phyloP scores from a whole-genome alignment of 2,113 vertebrate species.

The Otocyon megalotis region DNA sequence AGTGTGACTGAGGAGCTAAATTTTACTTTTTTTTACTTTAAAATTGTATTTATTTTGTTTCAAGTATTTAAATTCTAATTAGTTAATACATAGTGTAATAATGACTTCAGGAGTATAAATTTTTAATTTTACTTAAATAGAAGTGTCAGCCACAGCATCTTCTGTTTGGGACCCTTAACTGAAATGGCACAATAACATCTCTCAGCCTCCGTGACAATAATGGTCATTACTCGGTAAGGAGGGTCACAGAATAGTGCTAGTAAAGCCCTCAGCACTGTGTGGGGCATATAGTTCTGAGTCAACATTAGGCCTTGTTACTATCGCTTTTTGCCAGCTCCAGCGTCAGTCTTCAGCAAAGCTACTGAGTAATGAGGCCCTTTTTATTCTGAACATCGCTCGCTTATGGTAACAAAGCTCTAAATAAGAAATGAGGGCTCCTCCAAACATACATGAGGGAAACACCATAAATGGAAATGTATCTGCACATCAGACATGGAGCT shows the following conservation, averaged over 20 bases:
- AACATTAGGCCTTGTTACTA: not conserved
- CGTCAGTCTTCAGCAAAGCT: not conserved
- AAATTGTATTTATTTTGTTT: not conserved
- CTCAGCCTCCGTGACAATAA: not conserved
- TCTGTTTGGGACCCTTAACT: not conserved
- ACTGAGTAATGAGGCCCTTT: not conserved
- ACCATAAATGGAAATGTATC: not conserved
- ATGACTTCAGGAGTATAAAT: not conserved
- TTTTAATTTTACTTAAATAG: constrained; percentile 39
- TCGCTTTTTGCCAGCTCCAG: not conserved
- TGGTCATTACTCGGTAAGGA: not conserved
- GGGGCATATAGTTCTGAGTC: not conserved
- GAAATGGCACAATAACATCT: not conserved
- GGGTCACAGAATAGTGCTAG: not conserved
- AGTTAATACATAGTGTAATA: not conserved
- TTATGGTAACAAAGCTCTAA: constrained; percentile 26
- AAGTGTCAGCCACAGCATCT: not conserved
- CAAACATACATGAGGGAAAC: not conserved
- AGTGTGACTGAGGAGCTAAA: not conserved
- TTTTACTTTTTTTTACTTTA: not conserved
- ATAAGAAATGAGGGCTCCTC: constrained; percentile 49
- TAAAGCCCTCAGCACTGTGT: not conserved
- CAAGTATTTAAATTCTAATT: not conserved
- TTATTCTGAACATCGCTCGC: not conserved
- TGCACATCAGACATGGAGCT: not conserved